Evolutionary conservation across 1,140 invertebrate genomes (phyloP).

Genomic region (Chlorops oryzae): DNA sequence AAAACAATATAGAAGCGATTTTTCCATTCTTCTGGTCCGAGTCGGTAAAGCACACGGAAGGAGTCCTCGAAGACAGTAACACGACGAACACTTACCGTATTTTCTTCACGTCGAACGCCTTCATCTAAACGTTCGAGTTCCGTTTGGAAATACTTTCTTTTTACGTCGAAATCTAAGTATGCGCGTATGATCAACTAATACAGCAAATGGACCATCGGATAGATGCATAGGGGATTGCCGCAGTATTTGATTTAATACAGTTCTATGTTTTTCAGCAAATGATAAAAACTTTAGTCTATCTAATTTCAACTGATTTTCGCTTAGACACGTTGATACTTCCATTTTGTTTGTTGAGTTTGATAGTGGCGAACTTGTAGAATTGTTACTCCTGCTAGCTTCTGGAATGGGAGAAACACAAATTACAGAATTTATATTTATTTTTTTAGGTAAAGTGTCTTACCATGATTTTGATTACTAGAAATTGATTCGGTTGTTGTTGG

Average conservation of each 20-base stretch:
- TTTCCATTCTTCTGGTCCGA: slow-evolving; percentile 86
- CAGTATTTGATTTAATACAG: slow-evolving; percentile 87
- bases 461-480: too few relatives aligned
- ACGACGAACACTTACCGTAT: slow-evolving; percentile 81
- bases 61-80: slow-evolving; percentile 89
- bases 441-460: too few relatives aligned
- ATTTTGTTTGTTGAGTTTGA: too few relatives aligned
- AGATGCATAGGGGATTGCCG: slow-evolving; percentile 79
- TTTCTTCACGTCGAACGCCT: slow-evolving; percentile 77
- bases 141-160: slow-evolving; percentile 82
- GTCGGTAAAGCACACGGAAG: slow-evolving; percentile 79
- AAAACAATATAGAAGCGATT: slow-evolving; percentile 93
- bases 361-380: not conserved
- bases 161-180: slow-evolving; percentile 89
- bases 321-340: slow-evolving; percentile 16
- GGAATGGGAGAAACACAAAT: too few relatives aligned
- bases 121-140: slow-evolving; percentile 77
- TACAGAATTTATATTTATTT: too few relatives aligned
- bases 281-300: slow-evolving; percentile 72
- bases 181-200: slow-evolving; percentile 83
- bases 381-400: not conserved
- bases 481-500: too few relatives aligned
- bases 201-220: slow-evolving; percentile 82
- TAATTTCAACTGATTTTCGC: slow-evolving; percentile 31
- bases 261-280: slow-evolving; percentile 84